Conservation (phyloP, 2,113 vertebrate genomes). For the Pterophyllum scalare region DNA sequence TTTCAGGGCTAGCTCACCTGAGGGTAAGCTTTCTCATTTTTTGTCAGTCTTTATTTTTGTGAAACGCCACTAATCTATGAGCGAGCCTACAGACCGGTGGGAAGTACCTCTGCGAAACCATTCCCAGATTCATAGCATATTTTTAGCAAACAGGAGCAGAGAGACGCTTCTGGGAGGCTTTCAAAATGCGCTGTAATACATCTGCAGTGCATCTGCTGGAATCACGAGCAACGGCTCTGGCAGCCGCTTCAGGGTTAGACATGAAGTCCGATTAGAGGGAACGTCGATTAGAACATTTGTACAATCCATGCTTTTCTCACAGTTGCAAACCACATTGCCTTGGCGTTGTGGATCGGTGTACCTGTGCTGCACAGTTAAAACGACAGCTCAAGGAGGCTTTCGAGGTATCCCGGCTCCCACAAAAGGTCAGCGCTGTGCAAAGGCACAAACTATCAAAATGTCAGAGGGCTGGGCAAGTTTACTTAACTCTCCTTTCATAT, state of each 20-base stretch:
- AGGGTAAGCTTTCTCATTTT: not conserved
- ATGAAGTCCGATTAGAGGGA: not conserved
- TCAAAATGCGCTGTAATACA: constrained; percentile 1
- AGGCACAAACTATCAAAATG: not conserved
- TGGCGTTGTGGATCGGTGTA: not conserved
- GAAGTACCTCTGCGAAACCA: not conserved
- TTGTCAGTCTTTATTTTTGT: not conserved
- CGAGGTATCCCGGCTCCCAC: not conserved
- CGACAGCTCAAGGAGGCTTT: not conserved
- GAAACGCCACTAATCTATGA: too few relatives aligned
- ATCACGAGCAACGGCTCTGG: not conserved
- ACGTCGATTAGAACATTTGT: not conserved
- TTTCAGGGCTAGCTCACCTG: not conserved
- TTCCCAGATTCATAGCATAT: not conserved
- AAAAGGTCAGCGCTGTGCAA: not conserved
- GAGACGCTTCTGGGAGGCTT: not conserved
- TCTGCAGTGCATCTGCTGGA: not conserved
- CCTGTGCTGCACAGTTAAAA: not conserved
- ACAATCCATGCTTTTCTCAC: not conserved
- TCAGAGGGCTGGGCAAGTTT: not conserved
- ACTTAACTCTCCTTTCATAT: not conserved
- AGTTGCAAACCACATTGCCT: not conserved
- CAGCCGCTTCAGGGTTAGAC: not conserved
- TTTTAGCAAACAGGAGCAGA: not conserved
- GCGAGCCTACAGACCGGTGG: too few relatives aligned